Evolutionary conservation across 2,797 vertebrate genomes (phyloP).

Genomic region (Diplodus puntazzo): DNA sequence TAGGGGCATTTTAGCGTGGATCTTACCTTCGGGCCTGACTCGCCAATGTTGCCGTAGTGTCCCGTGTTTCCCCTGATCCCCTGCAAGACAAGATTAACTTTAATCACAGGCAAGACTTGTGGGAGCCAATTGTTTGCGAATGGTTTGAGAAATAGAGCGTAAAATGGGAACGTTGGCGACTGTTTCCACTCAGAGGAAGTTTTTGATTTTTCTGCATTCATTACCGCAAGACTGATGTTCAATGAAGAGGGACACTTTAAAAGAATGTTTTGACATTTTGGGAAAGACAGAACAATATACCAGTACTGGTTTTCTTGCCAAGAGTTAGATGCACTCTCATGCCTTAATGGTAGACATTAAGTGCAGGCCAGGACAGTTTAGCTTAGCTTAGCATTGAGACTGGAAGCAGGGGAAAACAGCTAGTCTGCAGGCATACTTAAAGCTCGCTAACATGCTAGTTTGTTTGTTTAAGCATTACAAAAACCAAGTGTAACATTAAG

Average conservation of each 20-base stretch:
- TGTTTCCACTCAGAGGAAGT: constrained; percentile 24
- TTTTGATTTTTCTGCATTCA: not conserved
- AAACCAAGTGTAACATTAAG: too few species aligned
- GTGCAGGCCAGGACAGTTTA: not conserved
- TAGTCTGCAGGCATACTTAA: not conserved
- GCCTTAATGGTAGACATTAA: not conserved
- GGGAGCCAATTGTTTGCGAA: constrained; percentile 23
- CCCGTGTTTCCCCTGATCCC: constrained; percentile 78
- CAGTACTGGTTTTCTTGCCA: not conserved
- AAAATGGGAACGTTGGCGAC: not conserved
- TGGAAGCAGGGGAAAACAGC: not conserved
- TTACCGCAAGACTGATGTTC: not conserved
- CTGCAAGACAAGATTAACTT: constrained; percentile 57
- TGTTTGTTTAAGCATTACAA: too few species aligned
- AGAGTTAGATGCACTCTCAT: not conserved
- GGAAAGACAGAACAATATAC: not conserved
- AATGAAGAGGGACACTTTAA: not conserved
- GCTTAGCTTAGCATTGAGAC: not conserved
- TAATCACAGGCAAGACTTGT: constrained; percentile 8
- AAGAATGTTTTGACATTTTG: not conserved
- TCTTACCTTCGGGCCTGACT: constrained; percentile 80
- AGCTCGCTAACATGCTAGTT: too few species aligned
- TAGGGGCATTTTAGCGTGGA: constrained; percentile 3
- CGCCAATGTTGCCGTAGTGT: constrained; percentile 79
- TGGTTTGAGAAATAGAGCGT: not conserved